These are phyloP conservation scores for Xenopus borealis DNA, from an alignment of 2,113 vertebrate species.

Conservation along the genomic window DNA sequence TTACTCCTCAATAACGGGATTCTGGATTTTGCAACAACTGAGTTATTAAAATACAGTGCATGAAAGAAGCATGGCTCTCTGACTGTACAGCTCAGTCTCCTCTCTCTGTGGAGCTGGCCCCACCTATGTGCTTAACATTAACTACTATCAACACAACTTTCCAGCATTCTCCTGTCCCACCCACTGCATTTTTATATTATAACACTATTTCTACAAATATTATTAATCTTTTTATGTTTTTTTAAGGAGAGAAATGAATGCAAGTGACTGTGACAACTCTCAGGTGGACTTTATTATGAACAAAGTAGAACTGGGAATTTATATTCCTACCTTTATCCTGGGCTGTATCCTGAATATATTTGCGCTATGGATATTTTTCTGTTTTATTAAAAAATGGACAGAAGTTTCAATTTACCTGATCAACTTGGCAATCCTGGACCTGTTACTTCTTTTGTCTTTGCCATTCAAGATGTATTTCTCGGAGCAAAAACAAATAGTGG, in stretches of 20 bases:
- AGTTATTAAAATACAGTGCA: no score
- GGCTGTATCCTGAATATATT: slow-evolving; percentile 72
- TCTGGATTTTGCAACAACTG: no score
- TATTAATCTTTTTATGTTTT: not conserved
- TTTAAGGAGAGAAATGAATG: slow-evolving; percentile 54
- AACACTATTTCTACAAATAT: no score
- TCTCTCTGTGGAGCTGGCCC: no score
- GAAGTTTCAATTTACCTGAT: slow-evolving; percentile 85
- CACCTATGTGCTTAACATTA: no score
- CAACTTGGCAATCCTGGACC: slow-evolving; percentile 76
- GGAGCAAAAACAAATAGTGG: not conserved
- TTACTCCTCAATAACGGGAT: no score
- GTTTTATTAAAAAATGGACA: slow-evolving; percentile 66
- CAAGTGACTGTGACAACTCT: not conserved
- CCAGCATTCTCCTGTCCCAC: no score
- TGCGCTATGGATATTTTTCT: slow-evolving; percentile 71
- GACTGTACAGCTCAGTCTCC: no score
- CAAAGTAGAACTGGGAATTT: slow-evolving; percentile 63
- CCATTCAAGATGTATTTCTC: slow-evolving; percentile 73
- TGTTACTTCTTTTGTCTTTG: slow-evolving; percentile 77
- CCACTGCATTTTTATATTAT: no score
- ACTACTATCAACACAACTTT: no score
- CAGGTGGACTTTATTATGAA: slow-evolving; percentile 55
- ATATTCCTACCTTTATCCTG: slow-evolving; percentile 74
- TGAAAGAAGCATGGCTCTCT: no score